Evolutionary conservation across 92 coral and sea anemone species (phyloP), one percentile per base, ranked within the genome.

Genomic region (Blastomussa wellsi): DNA sequence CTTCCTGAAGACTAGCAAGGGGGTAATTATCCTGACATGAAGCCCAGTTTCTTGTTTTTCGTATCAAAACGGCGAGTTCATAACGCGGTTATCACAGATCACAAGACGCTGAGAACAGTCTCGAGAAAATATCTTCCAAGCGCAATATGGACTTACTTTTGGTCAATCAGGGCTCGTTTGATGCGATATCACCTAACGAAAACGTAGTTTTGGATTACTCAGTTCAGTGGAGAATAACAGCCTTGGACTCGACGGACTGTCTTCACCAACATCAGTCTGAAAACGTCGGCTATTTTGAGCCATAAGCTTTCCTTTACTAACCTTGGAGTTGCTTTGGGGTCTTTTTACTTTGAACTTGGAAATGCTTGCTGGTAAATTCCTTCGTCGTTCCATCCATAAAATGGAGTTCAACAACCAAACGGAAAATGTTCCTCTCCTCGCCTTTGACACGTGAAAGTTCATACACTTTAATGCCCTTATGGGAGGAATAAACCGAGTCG

Each of bases 371-470:
- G 53, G 86, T 84, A 69, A 89, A 96, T 39, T 89, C 91, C 67
- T 90, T 93, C 2, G 92, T 83, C 57, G 77, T 84, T 41, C 98
- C 97, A 84, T 94, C 94, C 42, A 81, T 38, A 51, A 94, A 92
- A 42, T 89, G 85, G 42, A 96, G 85, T 66, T 87, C 89, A 37
- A 96, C 81, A n/a, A 91, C 91, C 75, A 96, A 64, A 35, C 95
- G 93, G 66, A 96, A 96, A 14, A 90, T 90, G n/a, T 96, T 96
- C 59, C 99, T 87, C 79, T 96, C 99, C 51, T 94, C 98, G 36
- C 99, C 99, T 79, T 96, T 96, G 49, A 96, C 99, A 81, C 98
- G 92, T 2, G 99, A 96, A 53, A 96, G 93, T 76, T 96, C 98
- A 87, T 96, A 96, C 79, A 96, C 99, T 79, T 96, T 95, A 20